These are phyloP conservation scores for Acromyrmex echinatior DNA, from an alignment of 1,140 invertebrate species.

Conservation along the genomic window DNA sequence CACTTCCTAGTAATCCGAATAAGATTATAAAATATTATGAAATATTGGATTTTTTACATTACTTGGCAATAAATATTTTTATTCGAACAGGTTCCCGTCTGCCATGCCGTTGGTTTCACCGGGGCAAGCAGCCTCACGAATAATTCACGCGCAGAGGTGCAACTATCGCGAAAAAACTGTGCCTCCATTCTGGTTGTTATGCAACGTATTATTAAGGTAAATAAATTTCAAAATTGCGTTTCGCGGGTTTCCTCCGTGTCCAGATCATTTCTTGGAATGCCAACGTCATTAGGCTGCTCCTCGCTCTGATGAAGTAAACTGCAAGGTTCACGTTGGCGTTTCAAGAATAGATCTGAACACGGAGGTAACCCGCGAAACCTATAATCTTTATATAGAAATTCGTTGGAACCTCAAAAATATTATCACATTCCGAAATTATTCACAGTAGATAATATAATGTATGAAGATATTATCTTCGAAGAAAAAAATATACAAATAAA, in stretches of 20 bases:
- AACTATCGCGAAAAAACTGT: slow-evolving; percentile 87
- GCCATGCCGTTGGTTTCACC: slow-evolving; percentile 89
- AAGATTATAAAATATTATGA: neutral
- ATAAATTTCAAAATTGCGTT: neutral
- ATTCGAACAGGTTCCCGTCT: slow-evolving; percentile 87
- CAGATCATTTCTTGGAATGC: no score
- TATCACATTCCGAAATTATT: neutral
- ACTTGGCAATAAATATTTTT: neutral
- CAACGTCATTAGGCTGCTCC: no score
- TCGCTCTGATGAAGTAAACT: no score
- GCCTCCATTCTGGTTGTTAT: slow-evolving; percentile 82
- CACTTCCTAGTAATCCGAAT: neutral
- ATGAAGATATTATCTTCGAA: neutral
- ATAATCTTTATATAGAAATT: no score
- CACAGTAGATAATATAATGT: neutral
- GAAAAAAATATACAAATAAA: neutral
- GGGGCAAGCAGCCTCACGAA: slow-evolving; percentile 89
- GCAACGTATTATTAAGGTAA: slow-evolving; percentile 83
- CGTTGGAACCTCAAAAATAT: no score
- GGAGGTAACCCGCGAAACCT: no score
- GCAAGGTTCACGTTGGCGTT: no score
- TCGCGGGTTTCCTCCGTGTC: no score
- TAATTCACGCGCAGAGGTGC: slow-evolving; percentile 89
- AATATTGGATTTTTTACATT: neutral
- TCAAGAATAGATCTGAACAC: no score